These are phyloP conservation scores for Anastrepha ludens DNA, from an alignment of 1,140 invertebrate species.

Conservation along the genomic window DNA sequence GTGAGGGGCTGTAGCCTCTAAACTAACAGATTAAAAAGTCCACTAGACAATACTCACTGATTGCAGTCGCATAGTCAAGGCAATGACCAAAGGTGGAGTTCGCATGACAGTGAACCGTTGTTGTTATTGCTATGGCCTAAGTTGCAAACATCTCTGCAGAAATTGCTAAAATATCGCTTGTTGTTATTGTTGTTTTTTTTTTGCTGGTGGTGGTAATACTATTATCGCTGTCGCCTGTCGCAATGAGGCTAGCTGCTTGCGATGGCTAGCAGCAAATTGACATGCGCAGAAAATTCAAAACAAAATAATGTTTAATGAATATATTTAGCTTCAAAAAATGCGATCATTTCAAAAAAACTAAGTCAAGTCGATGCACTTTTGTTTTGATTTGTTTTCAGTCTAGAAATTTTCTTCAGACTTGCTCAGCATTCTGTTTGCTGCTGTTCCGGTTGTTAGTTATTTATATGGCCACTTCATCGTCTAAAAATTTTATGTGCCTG, in stretches of 20 bases:
- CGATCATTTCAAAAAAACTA: neutral
- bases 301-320: neutral
- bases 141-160: neutral
- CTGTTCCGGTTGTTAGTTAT: neutral
- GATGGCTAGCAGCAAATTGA: constrained; percentile 21
- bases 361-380: neutral
- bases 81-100: constrained; percentile 45
- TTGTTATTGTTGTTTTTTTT: neutral
- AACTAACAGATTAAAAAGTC: neutral
- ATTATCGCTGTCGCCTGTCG: constrained; percentile 31
- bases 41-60: neutral
- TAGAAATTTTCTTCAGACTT: neutral
- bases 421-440: neutral
- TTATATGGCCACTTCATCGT: neutral
- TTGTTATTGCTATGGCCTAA: neutral
- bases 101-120: constrained; percentile 21
- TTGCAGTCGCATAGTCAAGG: neutral
- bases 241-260: constrained; percentile 16
- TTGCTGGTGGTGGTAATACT: neutral
- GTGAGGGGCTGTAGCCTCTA: constrained; percentile 31
- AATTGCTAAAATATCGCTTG: neutral
- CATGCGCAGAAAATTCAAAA: neutral
- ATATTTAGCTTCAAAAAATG: neutral
- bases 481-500: neutral
- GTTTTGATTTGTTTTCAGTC: constrained; percentile 23